A percentile compares a stretch with the other conserved stretches of the same genome.
These are phyloP conservation scores for Tachina lurida DNA, from an alignment of 2,888 invertebrate genomes.

Conservation along the genomic window DNA sequence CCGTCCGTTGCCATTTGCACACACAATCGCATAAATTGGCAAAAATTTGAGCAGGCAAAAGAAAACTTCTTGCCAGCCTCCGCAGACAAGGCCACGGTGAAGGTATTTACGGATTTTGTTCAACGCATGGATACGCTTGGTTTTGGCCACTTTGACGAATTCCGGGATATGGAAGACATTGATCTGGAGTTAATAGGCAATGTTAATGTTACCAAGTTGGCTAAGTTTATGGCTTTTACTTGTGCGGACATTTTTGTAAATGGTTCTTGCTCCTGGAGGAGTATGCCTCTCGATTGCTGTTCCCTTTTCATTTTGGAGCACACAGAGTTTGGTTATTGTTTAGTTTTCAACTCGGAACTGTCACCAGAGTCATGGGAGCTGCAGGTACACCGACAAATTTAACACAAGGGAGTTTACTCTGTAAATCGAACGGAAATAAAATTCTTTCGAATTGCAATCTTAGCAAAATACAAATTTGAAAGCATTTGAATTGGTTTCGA, in stretches of 20 bases:
- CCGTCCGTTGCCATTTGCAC: constrained; percentile 81
- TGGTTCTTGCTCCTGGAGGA: constrained; percentile 82
- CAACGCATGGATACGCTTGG: constrained; percentile 77
- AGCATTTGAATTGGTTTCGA: too few relatives aligned
- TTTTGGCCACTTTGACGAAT: constrained; percentile 77
- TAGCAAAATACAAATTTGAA: too few relatives aligned
- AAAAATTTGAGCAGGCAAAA: constrained; percentile 76
- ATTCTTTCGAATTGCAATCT: background rate
- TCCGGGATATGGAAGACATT: constrained; percentile 76
- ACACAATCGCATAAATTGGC: constrained; percentile 81
- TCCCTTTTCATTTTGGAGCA: constrained; percentile 82
- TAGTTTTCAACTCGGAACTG: constrained; percentile 83
- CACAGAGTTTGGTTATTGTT: constrained; percentile 83
- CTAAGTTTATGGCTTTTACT: constrained; percentile 73
- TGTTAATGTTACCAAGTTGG: constrained; percentile 76
- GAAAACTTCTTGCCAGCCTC: constrained; percentile 76
- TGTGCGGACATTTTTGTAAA: constrained; percentile 82
- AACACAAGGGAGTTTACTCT: background rate
- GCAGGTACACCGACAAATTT: constrained; percentile 54
- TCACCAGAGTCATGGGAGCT: constrained; percentile 70
- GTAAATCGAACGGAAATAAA: background rate
- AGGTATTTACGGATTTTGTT: constrained; percentile 76
- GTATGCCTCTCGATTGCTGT: constrained; percentile 81
- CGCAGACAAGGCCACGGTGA: constrained; percentile 72
- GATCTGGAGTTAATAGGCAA: constrained; percentile 78